phyloP scores from a whole-genome alignment of 1,140 invertebrate species.

The Zaprionus ornatus region DNA sequence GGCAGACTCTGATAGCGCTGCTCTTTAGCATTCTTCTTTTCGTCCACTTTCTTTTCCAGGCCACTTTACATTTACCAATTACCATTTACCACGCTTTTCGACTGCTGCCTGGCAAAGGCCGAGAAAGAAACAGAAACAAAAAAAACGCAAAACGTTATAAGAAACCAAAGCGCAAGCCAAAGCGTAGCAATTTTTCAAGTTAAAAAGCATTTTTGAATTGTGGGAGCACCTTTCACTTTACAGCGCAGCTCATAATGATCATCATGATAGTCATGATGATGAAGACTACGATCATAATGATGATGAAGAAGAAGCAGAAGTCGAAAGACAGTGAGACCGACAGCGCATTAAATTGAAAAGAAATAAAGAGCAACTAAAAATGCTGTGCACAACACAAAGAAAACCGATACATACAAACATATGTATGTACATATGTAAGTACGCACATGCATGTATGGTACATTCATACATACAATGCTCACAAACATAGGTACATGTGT shows the following conservation, averaged over 20 bases:
- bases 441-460: conserved; percentile 15
- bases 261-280: conserved; percentile 14
- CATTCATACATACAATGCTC: conserved; percentile 14
- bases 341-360: conserved; percentile 67
- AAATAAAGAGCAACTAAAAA: conserved; percentile 78
- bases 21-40: conserved; percentile 45
- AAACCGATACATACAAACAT: conserved; percentile 52
- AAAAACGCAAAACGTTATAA: conserved; percentile 42
- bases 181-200: conserved; percentile 76
- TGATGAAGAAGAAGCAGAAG: conserved; percentile 21
- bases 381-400: conserved; percentile 79
- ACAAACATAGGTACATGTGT: conserved; percentile 34
- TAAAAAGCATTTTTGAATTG: conserved; percentile 80
- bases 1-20: conserved; percentile 29
- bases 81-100: conserved; percentile 67
- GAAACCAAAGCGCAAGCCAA: conserved; percentile 58
- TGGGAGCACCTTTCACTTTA: conserved; percentile 83
- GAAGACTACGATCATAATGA: conserved; percentile 11
- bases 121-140: conserved; percentile 45
- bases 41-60: conserved; percentile 71
- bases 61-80: conserved; percentile 70
- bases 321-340: conserved; percentile 35
- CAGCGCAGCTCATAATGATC: conserved; percentile 29
- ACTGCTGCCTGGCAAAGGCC: conserved; percentile 34
- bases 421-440: conserved; percentile 11